phyloP scores from a whole-genome alignment of 2,888 invertebrate genomes.

The Apotomis turbidana region DNA sequence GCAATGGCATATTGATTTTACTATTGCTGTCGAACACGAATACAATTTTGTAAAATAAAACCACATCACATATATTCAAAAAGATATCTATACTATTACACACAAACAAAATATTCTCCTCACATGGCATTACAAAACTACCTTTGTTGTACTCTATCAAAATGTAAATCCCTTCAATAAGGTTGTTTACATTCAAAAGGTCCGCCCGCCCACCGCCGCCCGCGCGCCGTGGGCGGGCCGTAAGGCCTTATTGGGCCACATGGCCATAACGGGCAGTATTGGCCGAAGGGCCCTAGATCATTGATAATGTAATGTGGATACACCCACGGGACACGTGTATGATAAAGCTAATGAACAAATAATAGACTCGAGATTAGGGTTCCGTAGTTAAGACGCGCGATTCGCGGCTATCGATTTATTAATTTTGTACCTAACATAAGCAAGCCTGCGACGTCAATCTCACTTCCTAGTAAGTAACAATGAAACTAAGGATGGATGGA shows the following conservation, averaged over 20 bases:
- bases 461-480: too few species aligned
- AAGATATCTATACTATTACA: too few species aligned
- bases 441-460: too few species aligned
- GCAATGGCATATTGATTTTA: too few species aligned
- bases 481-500: too few species aligned
- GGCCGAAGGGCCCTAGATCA: conserved; percentile 31
- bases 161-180: conserved; percentile 6
- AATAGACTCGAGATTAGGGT: conserved; percentile 10
- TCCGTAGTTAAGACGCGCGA: not conserved
- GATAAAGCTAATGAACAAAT: conserved; percentile 28
- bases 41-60: too few species aligned
- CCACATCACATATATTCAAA: too few species aligned
- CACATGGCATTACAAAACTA: conserved; percentile 14
- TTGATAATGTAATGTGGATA: conserved; percentile 28
- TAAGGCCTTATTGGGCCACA: conserved; percentile 58
- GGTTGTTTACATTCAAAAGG: conserved; percentile 19
- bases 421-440: too few species aligned
- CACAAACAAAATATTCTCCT: not conserved
- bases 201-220: conserved; percentile 46
- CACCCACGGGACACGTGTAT: conserved; percentile 17
- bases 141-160: conserved; percentile 16
- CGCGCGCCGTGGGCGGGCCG: conserved; percentile 47
- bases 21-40: too few species aligned
- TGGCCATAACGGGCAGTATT: conserved; percentile 42
- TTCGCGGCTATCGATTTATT: too few species aligned